Evolutionary conservation across 1,140 invertebrate species (phyloP), one percentile per base, ranked within the genome.

Genomic region (Trissolcus basalis): DNA sequence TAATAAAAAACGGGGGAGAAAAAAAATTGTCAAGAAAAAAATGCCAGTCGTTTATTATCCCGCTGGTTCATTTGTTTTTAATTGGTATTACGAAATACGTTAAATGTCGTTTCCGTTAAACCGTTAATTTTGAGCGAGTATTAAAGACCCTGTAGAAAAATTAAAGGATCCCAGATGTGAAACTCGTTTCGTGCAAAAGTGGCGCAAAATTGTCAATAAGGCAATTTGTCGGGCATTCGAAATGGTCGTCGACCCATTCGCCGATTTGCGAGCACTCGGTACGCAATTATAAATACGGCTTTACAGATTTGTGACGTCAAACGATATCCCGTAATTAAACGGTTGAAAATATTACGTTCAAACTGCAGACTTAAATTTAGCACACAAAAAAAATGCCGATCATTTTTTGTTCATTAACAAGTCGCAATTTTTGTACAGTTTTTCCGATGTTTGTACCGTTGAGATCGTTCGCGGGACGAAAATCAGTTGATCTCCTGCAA

Each of bases 241-340:
- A 47, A 13, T 77, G 75, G 68, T 71, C 75, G 58, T 53, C 64
- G 72, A 75, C 72, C 72, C 32, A 27, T 27, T 13, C 53, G 12
- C 1, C 35, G 13, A 16, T 45, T 47, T 53, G 69, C 47, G 60
- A 11, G 10, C 51, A 60, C 39, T 45, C 61, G 61, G 35, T 47
- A 6, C 2, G 58, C 48, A 74, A 74, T 67, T 74, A 68, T 61
- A 74, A 56, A 67, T 61, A 74, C 13, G 36, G 19, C 14, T 43
- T 15, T 36, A 39, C 51, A 27, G 19, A 27, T 27, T 35, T 63
- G 71, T 74, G 63, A 74, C 71, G 63, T 47, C 41, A 54, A 53
- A 39, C 51, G 48, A 14, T 45, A 15, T 39, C 35, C 53, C 8
- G 32, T 39, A 58, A 58, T 64, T 71, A 27, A 27, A 6, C 19